Evolutionary conservation across 1,140 invertebrate genomes (phyloP), one percentile per base, ranked within the genome.

Genomic region (Hypsibius dujardini): DNA sequence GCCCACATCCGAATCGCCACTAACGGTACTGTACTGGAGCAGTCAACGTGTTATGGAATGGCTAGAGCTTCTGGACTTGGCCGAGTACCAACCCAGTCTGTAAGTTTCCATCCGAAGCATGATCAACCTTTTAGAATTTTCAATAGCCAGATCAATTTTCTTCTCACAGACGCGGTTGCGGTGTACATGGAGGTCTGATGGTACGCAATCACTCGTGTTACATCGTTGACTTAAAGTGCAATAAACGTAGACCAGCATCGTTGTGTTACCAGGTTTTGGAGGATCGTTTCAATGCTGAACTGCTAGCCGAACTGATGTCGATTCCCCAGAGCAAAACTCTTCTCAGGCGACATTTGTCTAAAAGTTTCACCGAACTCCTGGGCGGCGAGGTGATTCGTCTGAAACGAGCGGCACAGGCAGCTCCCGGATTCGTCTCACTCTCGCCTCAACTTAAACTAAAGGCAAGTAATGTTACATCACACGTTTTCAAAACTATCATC

Each of bases 31-130:
- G 56, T 73, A 73, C 2, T 91, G 89, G 88, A 87, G 87, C 1
- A 88, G 88, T 74, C 86, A 88, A 75, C 81, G 92, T 72, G 92
- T 97, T 1, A 97, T 98, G 92, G 94, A 98, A 81, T 99, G 95
- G 95, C 82, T 98, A 3, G 83, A 91, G 74, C 88, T 89, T 62
- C 93, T 97, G 28, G 95, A 98, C 82, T 81, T 99, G 28, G 90
- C 93, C 0, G 95, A 98, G 79, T 98, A 98, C 82, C 92, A 93
- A 46, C 92, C 94, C 1, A 96, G 96, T 82, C 82, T 97, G 73
- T 81, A 93, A 50, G 94, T 71, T 72, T 74, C 28, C 28, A 28
- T 28, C 75, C 74, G 46, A 72, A 60, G 70, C 42, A 70, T 47
- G 59, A 70, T 71, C 62, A 47, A 45, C 46, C 46, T 47, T 47